Evolutionary conservation across 2,888 invertebrate species (phyloP).

Genomic region (Ferdinandea cuprea): DNA sequence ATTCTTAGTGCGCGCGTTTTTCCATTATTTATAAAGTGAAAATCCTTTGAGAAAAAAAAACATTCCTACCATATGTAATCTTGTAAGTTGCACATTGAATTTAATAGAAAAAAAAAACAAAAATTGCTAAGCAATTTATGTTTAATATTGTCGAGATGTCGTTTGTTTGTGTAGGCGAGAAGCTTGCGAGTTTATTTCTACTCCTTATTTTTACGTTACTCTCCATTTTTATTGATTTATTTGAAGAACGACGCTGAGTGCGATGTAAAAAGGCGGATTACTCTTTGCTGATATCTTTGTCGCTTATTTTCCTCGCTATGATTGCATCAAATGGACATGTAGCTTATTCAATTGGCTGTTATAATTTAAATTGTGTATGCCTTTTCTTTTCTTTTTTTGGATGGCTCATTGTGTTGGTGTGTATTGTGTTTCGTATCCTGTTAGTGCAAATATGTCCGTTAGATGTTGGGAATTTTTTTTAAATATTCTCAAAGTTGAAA

Average conservation of each 20-base stretch:
- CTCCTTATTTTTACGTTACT: constrained; percentile 53
- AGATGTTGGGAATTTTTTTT: background rate
- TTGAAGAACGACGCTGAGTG: constrained; percentile 57
- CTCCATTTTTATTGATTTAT: constrained; percentile 73
- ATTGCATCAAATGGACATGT: constrained; percentile 50
- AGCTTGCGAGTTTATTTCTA: constrained; percentile 36
- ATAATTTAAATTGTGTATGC: constrained; percentile 27
- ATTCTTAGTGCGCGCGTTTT: constrained; percentile 68
- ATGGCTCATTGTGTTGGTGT: constrained; percentile 5
- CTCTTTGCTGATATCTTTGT: constrained; percentile 49
- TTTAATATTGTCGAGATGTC: background rate
- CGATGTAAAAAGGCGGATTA: constrained; percentile 60
- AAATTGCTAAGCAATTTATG: background rate
- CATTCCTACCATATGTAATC: constrained; percentile 62
- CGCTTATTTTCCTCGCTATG: constrained; percentile 38
- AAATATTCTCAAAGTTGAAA: too few species aligned
- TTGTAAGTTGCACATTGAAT: constrained; percentile 20
- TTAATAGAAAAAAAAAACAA: background rate
- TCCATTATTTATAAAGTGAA: constrained; percentile 26
- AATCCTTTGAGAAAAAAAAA: constrained; percentile 20
- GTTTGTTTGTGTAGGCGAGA: constrained; percentile 16
- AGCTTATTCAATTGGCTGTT: constrained; percentile 25
- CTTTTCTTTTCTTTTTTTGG: too few species aligned
- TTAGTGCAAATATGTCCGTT: constrained; percentile 9
- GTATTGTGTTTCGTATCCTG: constrained; percentile 1